A percentile compares a stretch with the other conserved stretches of the same genome.
phyloP scores from a whole-genome alignment of 2,113 vertebrate species.

The Sapajus apella region DNA sequence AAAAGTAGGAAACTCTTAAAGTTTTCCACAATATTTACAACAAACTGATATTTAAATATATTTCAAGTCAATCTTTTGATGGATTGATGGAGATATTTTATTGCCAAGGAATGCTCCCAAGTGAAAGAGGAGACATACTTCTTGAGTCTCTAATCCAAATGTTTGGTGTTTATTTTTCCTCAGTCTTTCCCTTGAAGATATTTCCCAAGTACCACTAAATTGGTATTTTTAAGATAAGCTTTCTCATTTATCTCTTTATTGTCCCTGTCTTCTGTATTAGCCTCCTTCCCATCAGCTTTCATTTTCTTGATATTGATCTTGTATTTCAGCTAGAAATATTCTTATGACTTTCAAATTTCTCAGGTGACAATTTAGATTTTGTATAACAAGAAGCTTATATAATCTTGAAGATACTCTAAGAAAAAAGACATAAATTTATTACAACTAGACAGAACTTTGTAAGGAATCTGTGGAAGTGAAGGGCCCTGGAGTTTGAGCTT shows the following conservation, averaged over 20 bases:
- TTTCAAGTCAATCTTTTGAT: neutral
- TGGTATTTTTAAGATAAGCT: neutral
- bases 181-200: neutral
- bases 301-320: neutral
- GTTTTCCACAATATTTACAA: neutral
- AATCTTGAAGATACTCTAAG: neutral
- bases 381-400: neutral
- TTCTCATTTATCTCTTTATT: neutral
- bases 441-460: neutral
- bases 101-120: neutral
- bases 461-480: neutral
- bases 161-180: neutral
- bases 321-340: constrained; percentile 14
- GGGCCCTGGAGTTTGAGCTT: neutral
- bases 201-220: neutral
- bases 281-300: neutral
- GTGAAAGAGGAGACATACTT: neutral
- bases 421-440: neutral
- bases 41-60: neutral
- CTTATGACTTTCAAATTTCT: neutral
- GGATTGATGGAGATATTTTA: neutral
- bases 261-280: neutral
- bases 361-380: neutral
- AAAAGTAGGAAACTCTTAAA: neutral
- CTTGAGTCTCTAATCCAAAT: neutral